These are phyloP conservation scores for Hybognathus amarus DNA, from an alignment of 2,797 vertebrate genomes.

Conservation along the genomic window DNA sequence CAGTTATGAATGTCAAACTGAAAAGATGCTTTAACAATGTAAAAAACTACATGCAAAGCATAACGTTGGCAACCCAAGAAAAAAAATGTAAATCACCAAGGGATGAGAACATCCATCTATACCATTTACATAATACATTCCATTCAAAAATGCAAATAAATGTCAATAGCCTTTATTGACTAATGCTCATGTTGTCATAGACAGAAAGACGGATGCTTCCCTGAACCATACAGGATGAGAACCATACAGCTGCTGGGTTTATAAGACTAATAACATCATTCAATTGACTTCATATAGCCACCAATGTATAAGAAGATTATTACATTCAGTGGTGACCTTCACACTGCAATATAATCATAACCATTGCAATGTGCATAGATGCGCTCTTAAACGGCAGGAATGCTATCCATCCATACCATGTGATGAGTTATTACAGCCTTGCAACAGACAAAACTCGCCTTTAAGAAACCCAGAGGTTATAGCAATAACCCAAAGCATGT, in stretches of 20 bases:
- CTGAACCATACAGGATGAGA: constrained; percentile 26
- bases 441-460: background rate
- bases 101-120: constrained; percentile 26
- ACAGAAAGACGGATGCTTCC: constrained; percentile 49
- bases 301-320: constrained; percentile 31
- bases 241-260: constrained; percentile 23
- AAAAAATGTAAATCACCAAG: background rate
- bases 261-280: constrained; percentile 42
- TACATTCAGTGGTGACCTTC: constrained; percentile 36
- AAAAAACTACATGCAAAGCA: background rate
- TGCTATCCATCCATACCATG: background rate
- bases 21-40: background rate
- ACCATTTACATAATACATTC: constrained; percentile 3
- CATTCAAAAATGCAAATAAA: constrained; percentile 45
- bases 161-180: constrained; percentile 54
- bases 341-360: constrained; percentile 25
- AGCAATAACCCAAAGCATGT: constrained; percentile 7
- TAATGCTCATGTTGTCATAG: constrained; percentile 43
- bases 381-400: background rate
- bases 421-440: background rate
- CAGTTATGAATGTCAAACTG: background rate
- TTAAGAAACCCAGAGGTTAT: constrained; percentile 28
- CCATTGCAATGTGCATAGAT: constrained; percentile 18
- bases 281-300: constrained; percentile 21
- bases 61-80: background rate